Base-by-base conservation (phyloP, 2,113 vertebrate genomes). In the Noctilio leporinus region DNA sequence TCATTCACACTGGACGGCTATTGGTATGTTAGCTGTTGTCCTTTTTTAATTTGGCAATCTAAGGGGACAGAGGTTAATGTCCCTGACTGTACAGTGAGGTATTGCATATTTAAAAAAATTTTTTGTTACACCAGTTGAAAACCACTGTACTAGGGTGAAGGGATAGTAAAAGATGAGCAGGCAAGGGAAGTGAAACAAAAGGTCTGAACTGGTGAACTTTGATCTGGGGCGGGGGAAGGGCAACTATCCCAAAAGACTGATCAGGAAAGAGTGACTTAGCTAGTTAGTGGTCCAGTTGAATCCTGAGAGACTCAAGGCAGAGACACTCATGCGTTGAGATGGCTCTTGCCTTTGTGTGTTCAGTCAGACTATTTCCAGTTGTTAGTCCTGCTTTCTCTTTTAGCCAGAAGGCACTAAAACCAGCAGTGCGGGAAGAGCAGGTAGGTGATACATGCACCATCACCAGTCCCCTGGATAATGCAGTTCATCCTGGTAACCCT, bases 251-350 rank as follows among this genome's bases (percentile, higher is more conserved):
- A 45, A 49, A 78, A 7, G n/a, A 11, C 69, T 76, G 10, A 20
- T 35, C 35, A 57, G 28, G 80, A 11, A 81, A 75, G 3, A 17
- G 70, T n/a, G 47, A 59, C 59, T 51, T 51, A 67, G 15, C 28
- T 76, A 40, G 57, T 55, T 88, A 33, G 35, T 53, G 24, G 65
- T 28, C 40, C 20, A 10, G 20, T 1, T 0, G 4, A 67, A 77
- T 72, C 26, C 65, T 19, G 38, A 45, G 91, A 80, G 82, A 81
- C 40, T 40, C 84, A 33, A 26, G 49, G 1, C 5, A 22, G 15
- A 49, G 43, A 45, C 24, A 14, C n/a, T n/a, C 0, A 0, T 14
- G 8, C 40, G 12, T 15, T 33, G 49, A 11, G 5, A 3, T 33
- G 51, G 10, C 16, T 2, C 72, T 47, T 38, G 49, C 55, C 33